Base-by-base conservation (phyloP, 2,888 invertebrate genomes). In the Petrolisthes cinctipes region DNA sequence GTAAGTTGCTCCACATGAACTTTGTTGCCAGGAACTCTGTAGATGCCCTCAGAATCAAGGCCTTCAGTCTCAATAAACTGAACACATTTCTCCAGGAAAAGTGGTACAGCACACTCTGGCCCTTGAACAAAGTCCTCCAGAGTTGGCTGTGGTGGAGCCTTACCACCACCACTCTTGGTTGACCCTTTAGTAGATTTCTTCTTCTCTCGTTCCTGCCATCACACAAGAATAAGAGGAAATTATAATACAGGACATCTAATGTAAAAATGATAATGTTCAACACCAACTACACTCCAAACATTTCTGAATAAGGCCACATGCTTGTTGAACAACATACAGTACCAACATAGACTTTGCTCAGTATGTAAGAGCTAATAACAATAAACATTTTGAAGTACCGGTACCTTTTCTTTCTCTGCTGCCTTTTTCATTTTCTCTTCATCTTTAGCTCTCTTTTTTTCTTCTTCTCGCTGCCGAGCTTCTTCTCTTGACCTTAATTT, bases 1-100 rank as follows among this genome's bases (percentile, higher is more conserved):
- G 98, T 97, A n/a, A 99, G 94, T 92, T 97, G 95, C 92, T 98
- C 98, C 7, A 98, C 98, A 92, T 98, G 98, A 75, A 97, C 97
- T 91, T 98, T 94, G 94, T 98, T 99, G 68, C 99, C 99, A 85
- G 98, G 98, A 91, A 99, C 98, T 91, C 99, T 94, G 93, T 99
- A 99, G 90, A 99, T 95, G 3, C 99, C 99, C 93, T 99, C 99
- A 0, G 97, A 97, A 91, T 97, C 96, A 80, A 99, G 94, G 0
- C 98, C 98, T 93, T 98, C 98, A 89, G 96, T 95, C 93, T 99
- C 98, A 90, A 99, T 98, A 93, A 97, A 98, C 92, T 95, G 95
- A 17, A 99, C 96, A 92, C 99, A 99, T 92, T 97, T 98, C 93
- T 97, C 97, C 88, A 99, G 95, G 93, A 99, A 98, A 89, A 97